Percentiles rank a stretch among this genome's conserved stretches.
phyloP scores from a whole-genome alignment of 2,113 vertebrate genomes.

The Hydrochoerus hydrochaeris region DNA sequence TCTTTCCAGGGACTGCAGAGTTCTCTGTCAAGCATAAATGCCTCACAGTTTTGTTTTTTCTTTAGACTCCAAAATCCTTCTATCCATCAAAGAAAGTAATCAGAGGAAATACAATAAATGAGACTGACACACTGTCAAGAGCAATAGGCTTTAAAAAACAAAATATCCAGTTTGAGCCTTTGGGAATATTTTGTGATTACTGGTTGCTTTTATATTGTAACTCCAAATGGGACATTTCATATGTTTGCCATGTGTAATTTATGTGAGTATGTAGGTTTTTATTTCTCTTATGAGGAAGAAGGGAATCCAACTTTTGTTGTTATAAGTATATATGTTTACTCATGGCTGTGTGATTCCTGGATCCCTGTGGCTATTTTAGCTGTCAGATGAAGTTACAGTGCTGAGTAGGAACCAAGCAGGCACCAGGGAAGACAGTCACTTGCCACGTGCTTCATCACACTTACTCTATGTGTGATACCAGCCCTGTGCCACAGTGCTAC shows the following conservation, averaged over 20 bases:
- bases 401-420: neutral
- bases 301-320: neutral
- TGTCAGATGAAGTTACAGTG: neutral
- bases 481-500: neutral
- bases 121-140: neutral
- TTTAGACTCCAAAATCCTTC: neutral
- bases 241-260: neutral
- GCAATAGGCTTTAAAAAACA: neutral
- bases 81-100: neutral
- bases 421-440: neutral
- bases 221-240: neutral
- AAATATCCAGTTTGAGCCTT: neutral
- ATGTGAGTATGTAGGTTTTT: neutral
- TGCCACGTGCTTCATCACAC: neutral
- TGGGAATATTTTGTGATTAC: neutral
- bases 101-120: neutral
- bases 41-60: neutral
- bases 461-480: neutral
- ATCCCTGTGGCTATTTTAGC: neutral
- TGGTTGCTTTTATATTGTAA: neutral
- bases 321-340: neutral
- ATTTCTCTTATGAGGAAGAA: neutral
- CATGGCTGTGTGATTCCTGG: neutral
- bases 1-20: neutral
- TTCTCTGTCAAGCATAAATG: neutral